Percentiles rank a stretch among this genome's conserved stretches.
phyloP scores from a whole-genome alignment of 92 coral and sea anemone species.

The Epizoanthus illoricatus region DNA sequence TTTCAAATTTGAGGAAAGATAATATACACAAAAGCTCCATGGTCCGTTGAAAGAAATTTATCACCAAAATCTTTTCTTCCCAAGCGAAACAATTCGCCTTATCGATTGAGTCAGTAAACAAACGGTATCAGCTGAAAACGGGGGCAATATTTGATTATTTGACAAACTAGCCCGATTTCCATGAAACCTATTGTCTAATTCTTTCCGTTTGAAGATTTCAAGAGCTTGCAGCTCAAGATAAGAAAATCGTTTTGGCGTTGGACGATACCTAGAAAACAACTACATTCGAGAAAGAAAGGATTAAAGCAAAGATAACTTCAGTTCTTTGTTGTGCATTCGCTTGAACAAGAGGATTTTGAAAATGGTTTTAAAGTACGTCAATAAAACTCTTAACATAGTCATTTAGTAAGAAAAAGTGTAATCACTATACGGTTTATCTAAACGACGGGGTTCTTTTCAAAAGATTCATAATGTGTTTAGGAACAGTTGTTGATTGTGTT shows the following conservation, averaged over 20 bases:
- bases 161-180: conserved; percentile 40
- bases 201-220: conserved; percentile 22
- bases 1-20: conserved; percentile 24
- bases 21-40: conserved; percentile 28
- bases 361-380: conserved; percentile 2
- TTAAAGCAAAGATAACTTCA: conserved; percentile 2
- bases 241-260: conserved; percentile 1
- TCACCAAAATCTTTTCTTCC: conserved; percentile 25
- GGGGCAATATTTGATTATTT: conserved; percentile 39
- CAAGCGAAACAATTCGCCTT: conserved; percentile 26
- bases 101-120: conserved; percentile 38
- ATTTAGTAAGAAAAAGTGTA: conserved; percentile 29
- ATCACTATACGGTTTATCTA: conserved; percentile 31
- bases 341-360: neutral
- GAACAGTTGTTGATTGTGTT: conserved; percentile 19
- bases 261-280: neutral
- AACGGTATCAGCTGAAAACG: conserved; percentile 28
- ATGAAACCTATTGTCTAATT: conserved; percentile 4
- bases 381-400: neutral
- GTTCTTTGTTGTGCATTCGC: neutral
- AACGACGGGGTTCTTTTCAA: conserved; percentile 37
- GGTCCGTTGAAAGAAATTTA: conserved; percentile 16
- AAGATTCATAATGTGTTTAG: conserved; percentile 22
- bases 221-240: conserved; percentile 27
- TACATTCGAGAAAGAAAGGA: neutral